Evolutionary conservation across 2,888 invertebrate species (phyloP).

Genomic region (Emmelina monodactyla): DNA sequence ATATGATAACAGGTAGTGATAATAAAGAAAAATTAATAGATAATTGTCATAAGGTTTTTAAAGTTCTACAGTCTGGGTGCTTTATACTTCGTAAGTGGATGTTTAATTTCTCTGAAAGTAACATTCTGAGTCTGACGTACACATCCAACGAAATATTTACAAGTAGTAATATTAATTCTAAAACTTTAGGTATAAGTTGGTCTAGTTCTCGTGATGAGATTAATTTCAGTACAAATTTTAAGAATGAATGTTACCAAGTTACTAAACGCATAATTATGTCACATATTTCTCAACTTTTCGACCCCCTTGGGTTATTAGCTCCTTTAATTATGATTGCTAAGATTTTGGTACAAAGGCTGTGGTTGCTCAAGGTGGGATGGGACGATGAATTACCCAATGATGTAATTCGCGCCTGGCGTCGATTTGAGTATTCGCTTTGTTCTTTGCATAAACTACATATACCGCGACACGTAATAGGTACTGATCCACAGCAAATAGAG

Average conservation of each 20-base stretch:
- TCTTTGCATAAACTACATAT: background rate
- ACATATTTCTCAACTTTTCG: background rate
- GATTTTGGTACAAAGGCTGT: background rate
- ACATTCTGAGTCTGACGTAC: background rate
- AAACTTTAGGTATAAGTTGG: background rate
- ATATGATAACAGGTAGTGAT: background rate
- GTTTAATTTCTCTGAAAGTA: background rate
- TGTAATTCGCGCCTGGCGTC: background rate
- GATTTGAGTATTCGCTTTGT: background rate
- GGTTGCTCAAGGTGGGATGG: background rate
- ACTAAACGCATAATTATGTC: background rate
- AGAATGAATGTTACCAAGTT: background rate
- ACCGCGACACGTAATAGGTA: background rate
- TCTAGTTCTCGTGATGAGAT: background rate
- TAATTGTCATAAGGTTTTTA: background rate
- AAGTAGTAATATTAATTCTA: background rate
- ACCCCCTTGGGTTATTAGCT: background rate
- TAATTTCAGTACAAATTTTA: background rate
- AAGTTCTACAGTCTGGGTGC: background rate
- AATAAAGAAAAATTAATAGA: background rate
- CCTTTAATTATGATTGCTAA: background rate
- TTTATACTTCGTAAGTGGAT: background rate
- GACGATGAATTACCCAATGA: background rate
- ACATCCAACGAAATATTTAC: background rate
- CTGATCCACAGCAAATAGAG: background rate